Evolutionary conservation across 2,113 vertebrate species (phyloP).

Genomic region (Gorilla gorilla): DNA sequence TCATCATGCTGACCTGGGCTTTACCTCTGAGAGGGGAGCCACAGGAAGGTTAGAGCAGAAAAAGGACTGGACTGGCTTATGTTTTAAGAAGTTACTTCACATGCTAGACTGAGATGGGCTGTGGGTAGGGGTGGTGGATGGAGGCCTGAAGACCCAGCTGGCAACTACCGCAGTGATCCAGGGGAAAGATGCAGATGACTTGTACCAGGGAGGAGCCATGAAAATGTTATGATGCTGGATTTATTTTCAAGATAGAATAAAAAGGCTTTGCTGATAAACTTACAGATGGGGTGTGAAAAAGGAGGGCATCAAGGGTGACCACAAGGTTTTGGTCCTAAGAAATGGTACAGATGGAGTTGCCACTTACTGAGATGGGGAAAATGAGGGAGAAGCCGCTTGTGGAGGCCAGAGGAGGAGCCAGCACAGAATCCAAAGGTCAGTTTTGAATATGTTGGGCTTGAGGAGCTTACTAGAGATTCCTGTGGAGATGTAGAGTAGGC

Average conservation of each 20-base stretch:
- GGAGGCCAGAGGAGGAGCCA: background rate
- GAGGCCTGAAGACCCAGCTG: background rate
- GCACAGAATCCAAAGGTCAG: background rate
- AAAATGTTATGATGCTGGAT: no score
- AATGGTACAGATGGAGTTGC: background rate
- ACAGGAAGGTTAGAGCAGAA: background rate
- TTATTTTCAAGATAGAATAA: background rate
- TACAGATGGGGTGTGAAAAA: background rate
- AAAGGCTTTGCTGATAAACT: background rate
- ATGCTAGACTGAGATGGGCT: background rate
- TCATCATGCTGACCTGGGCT: background rate
- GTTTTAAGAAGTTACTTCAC: background rate
- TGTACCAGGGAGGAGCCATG: background rate
- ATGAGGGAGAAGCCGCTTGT: background rate
- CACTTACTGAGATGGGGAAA: background rate
- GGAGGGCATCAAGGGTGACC: background rate
- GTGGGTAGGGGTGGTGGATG: no score
- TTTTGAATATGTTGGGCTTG: background rate
- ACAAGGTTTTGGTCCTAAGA: background rate
- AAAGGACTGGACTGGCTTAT: background rate
- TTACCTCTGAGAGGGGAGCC: background rate
- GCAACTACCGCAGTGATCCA: background rate
- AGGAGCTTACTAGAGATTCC: background rate
- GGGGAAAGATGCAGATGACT: background rate
- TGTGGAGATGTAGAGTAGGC: background rate